Conservation (phyloP, 2,113 vertebrate species). For the Larimichthys polyactis region DNA sequence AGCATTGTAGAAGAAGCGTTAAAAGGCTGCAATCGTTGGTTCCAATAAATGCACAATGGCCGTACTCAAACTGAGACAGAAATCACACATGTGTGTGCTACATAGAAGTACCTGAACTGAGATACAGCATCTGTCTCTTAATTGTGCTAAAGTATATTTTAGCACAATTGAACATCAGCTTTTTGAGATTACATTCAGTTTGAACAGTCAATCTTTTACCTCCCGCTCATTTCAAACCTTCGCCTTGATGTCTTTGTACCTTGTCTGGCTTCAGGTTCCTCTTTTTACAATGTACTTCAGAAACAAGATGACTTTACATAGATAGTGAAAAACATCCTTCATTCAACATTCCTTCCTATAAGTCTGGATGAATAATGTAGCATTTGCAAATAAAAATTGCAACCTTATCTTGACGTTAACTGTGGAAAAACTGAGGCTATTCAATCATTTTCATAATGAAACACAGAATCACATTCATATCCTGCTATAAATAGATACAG, state of each 20-base stretch:
- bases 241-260: not conserved
- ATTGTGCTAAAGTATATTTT: not conserved
- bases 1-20: too few species aligned
- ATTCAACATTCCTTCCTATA: too few species aligned
- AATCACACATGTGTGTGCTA: too few species aligned
- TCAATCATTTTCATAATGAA: too few species aligned
- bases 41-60: too few species aligned
- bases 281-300: not conserved
- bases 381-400: not conserved
- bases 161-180: not conserved
- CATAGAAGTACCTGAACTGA: too few species aligned
- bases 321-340: slow-evolving; percentile 1
- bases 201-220: not conserved
- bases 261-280: not conserved
- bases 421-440: not conserved
- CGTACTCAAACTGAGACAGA: too few species aligned
- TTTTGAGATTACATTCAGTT: not conserved
- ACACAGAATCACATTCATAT: not conserved
- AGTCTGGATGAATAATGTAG: too few species aligned
- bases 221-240: not conserved
- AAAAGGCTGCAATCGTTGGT: too few species aligned
- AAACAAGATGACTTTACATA: not conserved
- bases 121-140: too few species aligned
- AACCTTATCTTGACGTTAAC: not conserved
- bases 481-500: not conserved